A percentile compares a stretch with the other conserved stretches of the same genome.
Evolutionary conservation across 2,113 vertebrate genomes (phyloP).

Genomic region (Gobio gobio): DNA sequence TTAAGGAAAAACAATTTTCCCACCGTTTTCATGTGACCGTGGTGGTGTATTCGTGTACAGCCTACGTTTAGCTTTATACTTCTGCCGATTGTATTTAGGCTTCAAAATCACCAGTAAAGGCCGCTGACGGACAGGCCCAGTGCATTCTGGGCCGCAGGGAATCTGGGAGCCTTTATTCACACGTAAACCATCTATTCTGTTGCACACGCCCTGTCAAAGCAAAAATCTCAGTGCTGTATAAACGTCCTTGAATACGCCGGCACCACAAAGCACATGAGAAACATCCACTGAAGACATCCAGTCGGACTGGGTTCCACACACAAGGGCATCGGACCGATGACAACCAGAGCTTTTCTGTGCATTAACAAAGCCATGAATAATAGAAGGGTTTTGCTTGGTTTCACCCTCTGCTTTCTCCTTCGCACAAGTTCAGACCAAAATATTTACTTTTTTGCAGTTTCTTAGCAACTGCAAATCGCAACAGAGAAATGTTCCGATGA

Average conservation of each 20-base stretch:
- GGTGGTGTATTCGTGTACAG: neutral
- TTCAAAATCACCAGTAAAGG: neutral
- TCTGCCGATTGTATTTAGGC: neutral
- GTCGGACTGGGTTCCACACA: constrained; percentile 12
- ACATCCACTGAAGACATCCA: neutral
- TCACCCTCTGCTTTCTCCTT: constrained; percentile 64
- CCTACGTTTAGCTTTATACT: neutral
- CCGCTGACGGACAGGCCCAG: neutral
- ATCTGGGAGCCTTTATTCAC: neutral
- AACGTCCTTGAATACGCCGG: neutral
- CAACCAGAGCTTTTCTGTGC: constrained; percentile 8
- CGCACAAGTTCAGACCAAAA: constrained; percentile 70
- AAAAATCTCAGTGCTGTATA: neutral
- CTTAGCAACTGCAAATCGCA: constrained; percentile 75
- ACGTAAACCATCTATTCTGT: neutral
- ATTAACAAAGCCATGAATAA: constrained; percentile 56
- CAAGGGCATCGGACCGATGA: neutral
- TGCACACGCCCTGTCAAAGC: neutral
- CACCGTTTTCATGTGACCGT: neutral
- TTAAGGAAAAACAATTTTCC: too few relatives aligned
- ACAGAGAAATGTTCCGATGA: constrained; percentile 75
- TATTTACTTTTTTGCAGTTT: constrained; percentile 75
- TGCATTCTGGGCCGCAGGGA: neutral
- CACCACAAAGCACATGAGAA: constrained; percentile 5
- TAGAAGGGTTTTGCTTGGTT: constrained; percentile 56